Conservation (phyloP, 2,888 invertebrate genomes). For the Parnassius glacialis region DNA sequence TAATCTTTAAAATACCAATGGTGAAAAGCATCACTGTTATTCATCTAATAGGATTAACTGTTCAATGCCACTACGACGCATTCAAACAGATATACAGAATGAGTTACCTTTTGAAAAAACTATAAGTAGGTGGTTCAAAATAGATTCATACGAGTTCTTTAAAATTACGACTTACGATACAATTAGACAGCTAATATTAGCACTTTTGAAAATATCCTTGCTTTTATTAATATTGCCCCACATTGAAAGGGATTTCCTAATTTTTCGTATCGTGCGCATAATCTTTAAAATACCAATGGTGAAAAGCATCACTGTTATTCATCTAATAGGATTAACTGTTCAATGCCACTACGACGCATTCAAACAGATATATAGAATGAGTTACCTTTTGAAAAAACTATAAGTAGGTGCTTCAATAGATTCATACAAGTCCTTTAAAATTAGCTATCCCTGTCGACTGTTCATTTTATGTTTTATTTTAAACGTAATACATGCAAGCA, state of each 20-base stretch:
- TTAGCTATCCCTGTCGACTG: constrained; percentile 34
- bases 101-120: neutral
- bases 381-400: neutral
- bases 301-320: constrained; percentile 19
- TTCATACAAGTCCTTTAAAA: neutral
- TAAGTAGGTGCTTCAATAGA: neutral
- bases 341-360: constrained; percentile 10
- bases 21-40: constrained; percentile 20
- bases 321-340: constrained; percentile 15
- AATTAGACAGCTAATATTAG: constrained; percentile 58
- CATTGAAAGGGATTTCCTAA: constrained; percentile 24
- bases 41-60: constrained; percentile 13
- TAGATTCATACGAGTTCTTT: neutral
- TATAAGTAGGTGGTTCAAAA: neutral
- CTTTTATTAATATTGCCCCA: constrained; percentile 27
- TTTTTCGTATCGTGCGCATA: constrained; percentile 16
- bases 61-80: constrained; percentile 12
- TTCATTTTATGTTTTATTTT: too few species aligned
- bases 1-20: constrained; percentile 18
- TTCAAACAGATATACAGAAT: neutral
- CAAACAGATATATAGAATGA: neutral
- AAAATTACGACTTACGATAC: constrained; percentile 56
- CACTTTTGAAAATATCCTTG: constrained; percentile 36
- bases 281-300: constrained; percentile 19
- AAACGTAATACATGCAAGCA: too few species aligned